Evolutionary conservation across 2,888 invertebrate genomes (phyloP), one percentile per base, ranked within the genome.

Genomic region (Asteroscopus sphinx): DNA sequence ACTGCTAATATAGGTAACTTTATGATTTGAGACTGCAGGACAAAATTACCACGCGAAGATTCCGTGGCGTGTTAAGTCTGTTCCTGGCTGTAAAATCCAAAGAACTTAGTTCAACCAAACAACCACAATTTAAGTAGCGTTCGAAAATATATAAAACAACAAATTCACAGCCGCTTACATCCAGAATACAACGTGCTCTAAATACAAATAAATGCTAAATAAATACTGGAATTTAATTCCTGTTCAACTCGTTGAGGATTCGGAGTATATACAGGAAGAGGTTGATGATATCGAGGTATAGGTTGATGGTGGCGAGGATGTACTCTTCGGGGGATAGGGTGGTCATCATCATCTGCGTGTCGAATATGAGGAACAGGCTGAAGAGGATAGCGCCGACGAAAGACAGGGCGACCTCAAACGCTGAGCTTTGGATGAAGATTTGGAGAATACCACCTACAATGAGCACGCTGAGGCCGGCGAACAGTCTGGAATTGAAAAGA

Each of bases 221-320:
- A 16, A 61, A 62, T 39, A 58, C 35, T 53, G 47, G 36, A 51
- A 61, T 40, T 74, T 94, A 95, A 80, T 95, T 94, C 64, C 94
- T 90, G 80, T 95, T 95, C 30, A 95, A 65, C 53, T 95, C 96
- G 66, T 96, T 96, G 48, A 98, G 92, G 73, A 97, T 96, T 59
- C 97, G 95, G 54, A 98, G 94, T 73, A 98, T 96, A 85, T 97
- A 96, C 13, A 98, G 81, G 92, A 98, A 98, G 68, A 98, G 91
- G 88, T 98, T 98, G 68, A 98, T 95, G 58, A 98, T 97, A 81
- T 98, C 98, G 93, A 98, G 94, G 86, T 98, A 98, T 37, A 98
- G 93, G 86, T 97, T 97, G 83, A 98, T 97, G 0, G 98, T 97
- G 1, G 97, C 98, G 45, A 97, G 90, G 75, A 98, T 97, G 88